phyloP scores from a whole-genome alignment of 1,140 invertebrate species.

The Coboldia fuscipes region DNA sequence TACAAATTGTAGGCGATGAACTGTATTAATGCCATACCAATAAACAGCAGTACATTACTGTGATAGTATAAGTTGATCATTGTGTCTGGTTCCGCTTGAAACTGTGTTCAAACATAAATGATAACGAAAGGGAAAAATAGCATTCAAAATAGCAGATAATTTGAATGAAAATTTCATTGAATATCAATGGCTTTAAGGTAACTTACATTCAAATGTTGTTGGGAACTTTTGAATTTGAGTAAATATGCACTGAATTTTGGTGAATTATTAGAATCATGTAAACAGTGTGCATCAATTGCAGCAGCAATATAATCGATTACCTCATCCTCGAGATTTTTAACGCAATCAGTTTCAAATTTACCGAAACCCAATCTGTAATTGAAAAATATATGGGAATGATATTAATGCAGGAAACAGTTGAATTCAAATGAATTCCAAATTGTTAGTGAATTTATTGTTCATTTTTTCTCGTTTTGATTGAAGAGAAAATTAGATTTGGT shows the following conservation, averaged over 20 bases:
- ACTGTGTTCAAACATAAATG: too few species aligned
- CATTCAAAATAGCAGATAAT: slow-evolving; percentile 1
- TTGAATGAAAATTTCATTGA: slow-evolving; percentile 64
- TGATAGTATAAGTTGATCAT: slow-evolving; percentile 70
- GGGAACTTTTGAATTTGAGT: too few species aligned
- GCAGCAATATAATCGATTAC: slow-evolving; percentile 86
- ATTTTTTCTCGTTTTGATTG: not conserved
- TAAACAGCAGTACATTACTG: slow-evolving; percentile 52
- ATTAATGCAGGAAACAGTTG: not conserved
- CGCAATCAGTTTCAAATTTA: slow-evolving; percentile 29
- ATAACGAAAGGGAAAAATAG: slow-evolving; percentile 15
- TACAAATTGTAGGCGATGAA: slow-evolving; percentile 44
- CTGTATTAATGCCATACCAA: slow-evolving; percentile 37
- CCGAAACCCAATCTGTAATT: slow-evolving; percentile 41
- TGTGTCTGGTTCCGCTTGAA: slow-evolving; percentile 53
- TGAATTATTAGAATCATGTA: too few species aligned
- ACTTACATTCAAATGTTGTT: too few species aligned
- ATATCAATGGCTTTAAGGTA: slow-evolving; percentile 65
- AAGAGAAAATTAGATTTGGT: too few species aligned
- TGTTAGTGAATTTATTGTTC: not conserved
- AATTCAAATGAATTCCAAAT: not conserved
- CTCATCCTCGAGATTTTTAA: slow-evolving; percentile 69
- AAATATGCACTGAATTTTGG: slow-evolving; percentile 5
- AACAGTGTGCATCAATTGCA: slow-evolving; percentile 62
- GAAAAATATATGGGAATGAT: not conserved